Percentiles rank a stretch among this genome's conserved stretches.
These are phyloP conservation scores for Paradoxurus hermaphroditus DNA, from an alignment of 2,113 vertebrate genomes.

Conservation along the genomic window DNA sequence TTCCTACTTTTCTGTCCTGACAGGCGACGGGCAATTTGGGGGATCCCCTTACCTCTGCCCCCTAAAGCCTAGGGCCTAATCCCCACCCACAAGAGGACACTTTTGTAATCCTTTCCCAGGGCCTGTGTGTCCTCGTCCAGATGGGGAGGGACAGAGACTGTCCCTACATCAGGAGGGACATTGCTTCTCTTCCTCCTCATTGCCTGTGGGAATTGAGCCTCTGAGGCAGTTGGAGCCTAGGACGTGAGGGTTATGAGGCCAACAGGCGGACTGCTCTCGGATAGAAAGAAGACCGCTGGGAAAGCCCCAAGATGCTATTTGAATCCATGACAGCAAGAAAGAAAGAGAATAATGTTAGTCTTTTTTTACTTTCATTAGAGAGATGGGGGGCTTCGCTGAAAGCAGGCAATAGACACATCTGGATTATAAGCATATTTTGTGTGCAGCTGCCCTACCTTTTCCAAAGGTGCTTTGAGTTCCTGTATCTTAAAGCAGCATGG, in stretches of 20 bases:
- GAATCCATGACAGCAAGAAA: neutral
- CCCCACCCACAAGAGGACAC: neutral
- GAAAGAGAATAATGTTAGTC: neutral
- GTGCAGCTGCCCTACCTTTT: neutral
- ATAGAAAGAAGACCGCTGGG: neutral
- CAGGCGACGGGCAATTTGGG: fast-evolving
- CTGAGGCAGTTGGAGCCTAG: neutral
- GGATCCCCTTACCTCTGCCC: neutral
- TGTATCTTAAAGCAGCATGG: neutral
- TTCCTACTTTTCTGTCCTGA: neutral
- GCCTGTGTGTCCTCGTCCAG: too few relatives aligned
- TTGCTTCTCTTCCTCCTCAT: neutral
- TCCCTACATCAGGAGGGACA: neutral
- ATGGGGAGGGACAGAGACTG: neutral
- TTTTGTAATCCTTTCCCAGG: neutral
- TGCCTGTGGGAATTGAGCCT: neutral
- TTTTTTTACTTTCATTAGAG: neutral
- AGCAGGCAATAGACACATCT: neutral
- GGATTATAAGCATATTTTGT: neutral
- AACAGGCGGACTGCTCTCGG: neutral
- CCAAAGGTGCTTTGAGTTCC: neutral
- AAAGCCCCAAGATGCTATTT: neutral
- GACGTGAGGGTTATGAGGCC: neutral
- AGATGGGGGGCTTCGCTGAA: neutral
- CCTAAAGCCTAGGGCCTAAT: neutral